Base-by-base conservation (phyloP, 2,113 vertebrate species). In the Tachysurus vachellii region DNA sequence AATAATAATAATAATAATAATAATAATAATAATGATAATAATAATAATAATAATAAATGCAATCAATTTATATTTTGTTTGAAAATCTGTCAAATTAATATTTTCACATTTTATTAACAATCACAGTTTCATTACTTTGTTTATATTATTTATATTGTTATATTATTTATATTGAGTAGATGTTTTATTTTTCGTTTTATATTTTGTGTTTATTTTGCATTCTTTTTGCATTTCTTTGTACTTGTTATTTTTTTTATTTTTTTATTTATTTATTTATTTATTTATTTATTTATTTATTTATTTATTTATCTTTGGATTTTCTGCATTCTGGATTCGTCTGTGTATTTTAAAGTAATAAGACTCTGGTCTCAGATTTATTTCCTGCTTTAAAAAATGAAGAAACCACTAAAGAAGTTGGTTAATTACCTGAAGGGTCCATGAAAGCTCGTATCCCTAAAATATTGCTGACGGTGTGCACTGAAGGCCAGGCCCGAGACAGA, bases 401-500 rank as follows among this genome's bases (percentile, higher is more conserved):
- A 16, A 28, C n/a, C 28, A 54, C 56, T 13, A 12, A 36, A 80
- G 31, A 14, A 14, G 16, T 5, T 17, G 16, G 8, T 19, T 17
- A 16, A 89, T 61, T 42, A 94, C 94, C 93, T 91, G 92, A 92
- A 89, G 96, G 96, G 80, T 98, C 97, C 95, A 97, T 95, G 92
- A 97, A 96, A 86, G 96, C 95, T 77, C 97, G 94, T 89, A 98
- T 96, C 66, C 97, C 97, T 88, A 98, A 91, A 88, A 98, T 97
- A 92, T 98, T 97, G 96, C 95, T 96, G 94, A 97, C 97, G 0
- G 97, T 97, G 87, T 97, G 96, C 6, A 96, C 96, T 0, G 96
- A 97, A 16, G 97, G 96, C 97, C 97, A 98, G 2, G 95, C 95
- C 62, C 97, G 94, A 2, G 96, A 94, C 83, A 97, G 94, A 73